A percentile compares a stretch with the other conserved stretches of the same genome.
Evolutionary conservation across 2,888 invertebrate genomes (phyloP).

Genomic region (Trachelus iudaicus): DNA sequence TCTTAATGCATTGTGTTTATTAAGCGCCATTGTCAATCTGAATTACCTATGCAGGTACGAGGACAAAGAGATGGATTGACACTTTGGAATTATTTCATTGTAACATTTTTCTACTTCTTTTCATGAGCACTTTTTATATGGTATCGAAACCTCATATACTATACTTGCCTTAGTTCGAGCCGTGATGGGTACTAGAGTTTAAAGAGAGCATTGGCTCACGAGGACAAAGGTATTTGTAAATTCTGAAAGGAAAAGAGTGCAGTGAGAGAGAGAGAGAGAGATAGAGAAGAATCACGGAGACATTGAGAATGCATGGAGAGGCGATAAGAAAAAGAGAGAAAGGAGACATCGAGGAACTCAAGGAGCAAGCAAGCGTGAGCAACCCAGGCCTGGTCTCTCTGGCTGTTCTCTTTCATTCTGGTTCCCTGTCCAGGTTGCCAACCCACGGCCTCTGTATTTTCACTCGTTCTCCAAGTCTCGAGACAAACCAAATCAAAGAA

Average conservation of each 20-base stretch:
- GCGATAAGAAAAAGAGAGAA: conserved; percentile 8
- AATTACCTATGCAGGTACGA: not conserved
- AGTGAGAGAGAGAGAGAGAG: not conserved
- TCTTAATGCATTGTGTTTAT: not conserved
- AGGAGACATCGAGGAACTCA: not conserved
- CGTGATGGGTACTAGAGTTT: not conserved
- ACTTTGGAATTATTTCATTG: not conserved
- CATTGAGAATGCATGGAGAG: not conserved
- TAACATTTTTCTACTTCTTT: not conserved
- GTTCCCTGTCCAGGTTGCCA: conserved; percentile 9
- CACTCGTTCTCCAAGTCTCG: conserved; percentile 21
- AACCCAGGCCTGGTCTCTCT: conserved; percentile 9
- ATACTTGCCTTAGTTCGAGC: not conserved
- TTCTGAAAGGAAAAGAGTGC: not conserved
- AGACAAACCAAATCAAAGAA: not conserved
- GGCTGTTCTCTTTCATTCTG: conserved; percentile 13
- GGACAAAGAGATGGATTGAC: not conserved
- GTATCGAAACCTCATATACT: not conserved
- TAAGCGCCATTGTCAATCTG: not conserved
- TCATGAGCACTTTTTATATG: not conserved
- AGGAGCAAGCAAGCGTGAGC: not conserved
- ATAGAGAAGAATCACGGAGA: not conserved
- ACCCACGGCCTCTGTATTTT: conserved; percentile 13
- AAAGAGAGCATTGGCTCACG: not conserved
- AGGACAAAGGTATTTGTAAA: not conserved